Evolutionary conservation across 23 tunicate species (phyloP), one percentile per base, ranked within the genome.

Genomic region (Styela plicata): DNA sequence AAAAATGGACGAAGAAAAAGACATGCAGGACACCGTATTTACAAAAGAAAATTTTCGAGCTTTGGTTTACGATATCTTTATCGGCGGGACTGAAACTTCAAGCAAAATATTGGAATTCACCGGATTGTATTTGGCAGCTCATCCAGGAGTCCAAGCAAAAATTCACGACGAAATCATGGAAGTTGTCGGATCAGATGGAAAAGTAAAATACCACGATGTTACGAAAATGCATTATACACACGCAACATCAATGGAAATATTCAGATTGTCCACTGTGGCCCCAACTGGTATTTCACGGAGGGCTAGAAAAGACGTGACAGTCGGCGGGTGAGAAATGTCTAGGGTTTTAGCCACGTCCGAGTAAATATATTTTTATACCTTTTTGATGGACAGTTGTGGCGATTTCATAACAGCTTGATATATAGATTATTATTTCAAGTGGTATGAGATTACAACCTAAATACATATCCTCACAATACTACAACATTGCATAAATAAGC

Each of bases 1-100:
- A 18, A 29, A 67, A 67, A 67, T 67, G 71, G 31, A 67, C 31
- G 0, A 1, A 67, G 2, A 67, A 67, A 67, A 1, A 25, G 71
- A 1, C 24, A 22, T 25, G 71, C 31, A 67, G 0, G 0, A 67
- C 16, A 67, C 30, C 71, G 71, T 44, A 7, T 44, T 44, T 13
- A 67, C 71, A 67, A 67, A 1, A 67, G 31, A 27, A 0, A 67
- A 27, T 67, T 29, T 29, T 0, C 31, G 71, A 22, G 22, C 22
- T 67, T 22, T 29, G 71, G 13, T 67, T 18, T 29, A 67, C 30
- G 71, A 67, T 67, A 67, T 67, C 30, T 67, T 67, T 67, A 27
- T 25, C 19, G 71, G 23, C 16, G 71, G 71, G 0, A 67, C 31
- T 18, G 71, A 67, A 67, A 67, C n/a, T 22, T 13, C 31, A 16